Evolutionary conservation across 1,140 invertebrate species (phyloP).

Genomic region (Pomacea maculata): DNA sequence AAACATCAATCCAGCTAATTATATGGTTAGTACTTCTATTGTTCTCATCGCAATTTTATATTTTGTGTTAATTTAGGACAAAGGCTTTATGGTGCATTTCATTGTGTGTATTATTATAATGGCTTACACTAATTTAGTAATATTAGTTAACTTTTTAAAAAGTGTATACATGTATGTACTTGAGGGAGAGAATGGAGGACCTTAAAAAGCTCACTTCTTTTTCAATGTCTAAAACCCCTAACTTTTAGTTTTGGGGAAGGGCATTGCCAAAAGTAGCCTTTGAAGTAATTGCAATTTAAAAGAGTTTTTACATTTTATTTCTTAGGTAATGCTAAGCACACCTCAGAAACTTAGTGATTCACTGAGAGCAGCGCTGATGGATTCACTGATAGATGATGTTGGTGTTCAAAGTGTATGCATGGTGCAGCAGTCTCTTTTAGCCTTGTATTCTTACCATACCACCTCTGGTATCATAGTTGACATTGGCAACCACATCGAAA

Average conservation of each 20-base stretch:
- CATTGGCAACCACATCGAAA: slow-evolving; percentile 73
- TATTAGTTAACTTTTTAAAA: too few species aligned
- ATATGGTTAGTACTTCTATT: slow-evolving; percentile 53
- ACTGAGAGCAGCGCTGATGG: slow-evolving; percentile 63
- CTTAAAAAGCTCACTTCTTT: too few species aligned
- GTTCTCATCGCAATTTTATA: not conserved
- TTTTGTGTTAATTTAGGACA: not conserved
- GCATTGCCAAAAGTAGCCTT: too few species aligned
- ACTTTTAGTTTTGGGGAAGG: too few species aligned
- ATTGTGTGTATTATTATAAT: too few species aligned
- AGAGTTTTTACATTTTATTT: not conserved
- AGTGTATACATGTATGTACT: too few species aligned
- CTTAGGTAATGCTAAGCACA: slow-evolving; percentile 66
- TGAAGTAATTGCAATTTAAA: too few species aligned
- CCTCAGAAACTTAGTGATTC: slow-evolving; percentile 67
- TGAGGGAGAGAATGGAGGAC: too few species aligned
- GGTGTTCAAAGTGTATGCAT: slow-evolving; percentile 69
- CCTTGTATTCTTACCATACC: slow-evolving; percentile 73
- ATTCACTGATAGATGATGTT: slow-evolving; percentile 65
- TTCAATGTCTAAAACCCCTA: too few species aligned
- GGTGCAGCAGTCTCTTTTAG: slow-evolving; percentile 71
- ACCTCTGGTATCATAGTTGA: slow-evolving; percentile 75
- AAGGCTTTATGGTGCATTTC: not conserved
- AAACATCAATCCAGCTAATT: slow-evolving; percentile 64
- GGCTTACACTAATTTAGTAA: too few species aligned